phyloP scores from a whole-genome alignment of 2,888 invertebrate genomes.

The Spilarctia lutea region DNA sequence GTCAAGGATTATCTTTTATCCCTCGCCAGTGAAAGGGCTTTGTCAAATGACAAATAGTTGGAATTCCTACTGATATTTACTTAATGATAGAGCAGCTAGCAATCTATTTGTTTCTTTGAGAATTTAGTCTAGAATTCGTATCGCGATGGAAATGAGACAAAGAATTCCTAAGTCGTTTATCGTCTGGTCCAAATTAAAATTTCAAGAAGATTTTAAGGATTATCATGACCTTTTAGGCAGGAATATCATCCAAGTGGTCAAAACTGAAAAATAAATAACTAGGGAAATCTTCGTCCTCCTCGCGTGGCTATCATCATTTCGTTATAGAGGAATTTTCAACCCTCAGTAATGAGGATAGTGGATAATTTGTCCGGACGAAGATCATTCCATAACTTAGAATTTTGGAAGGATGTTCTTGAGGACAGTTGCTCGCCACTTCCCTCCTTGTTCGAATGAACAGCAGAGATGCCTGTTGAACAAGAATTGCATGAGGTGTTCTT shows the following conservation, averaged over 20 bases:
- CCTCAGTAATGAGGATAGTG: no score
- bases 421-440: no score
- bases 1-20: conserved; percentile 18
- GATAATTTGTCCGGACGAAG: no score
- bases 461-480: no score
- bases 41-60: conserved; percentile 9
- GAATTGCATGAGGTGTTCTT: no score
- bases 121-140: neutral
- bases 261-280: neutral
- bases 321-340: no score
- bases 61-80: neutral
- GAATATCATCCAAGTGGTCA: neutral
- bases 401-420: no score
- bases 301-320: no score
- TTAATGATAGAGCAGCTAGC: neutral
- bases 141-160: neutral
- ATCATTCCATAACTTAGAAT: no score
- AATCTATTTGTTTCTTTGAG: neutral
- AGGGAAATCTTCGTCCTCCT: no score
- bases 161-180: neutral
- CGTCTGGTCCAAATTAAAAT: neutral
- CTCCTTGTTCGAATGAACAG: no score
- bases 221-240: no score
- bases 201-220: neutral
- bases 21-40: neutral